These are phyloP conservation scores for Eupithecia vulgata DNA, from an alignment of 2,888 invertebrate species.

Conservation along the genomic window DNA sequence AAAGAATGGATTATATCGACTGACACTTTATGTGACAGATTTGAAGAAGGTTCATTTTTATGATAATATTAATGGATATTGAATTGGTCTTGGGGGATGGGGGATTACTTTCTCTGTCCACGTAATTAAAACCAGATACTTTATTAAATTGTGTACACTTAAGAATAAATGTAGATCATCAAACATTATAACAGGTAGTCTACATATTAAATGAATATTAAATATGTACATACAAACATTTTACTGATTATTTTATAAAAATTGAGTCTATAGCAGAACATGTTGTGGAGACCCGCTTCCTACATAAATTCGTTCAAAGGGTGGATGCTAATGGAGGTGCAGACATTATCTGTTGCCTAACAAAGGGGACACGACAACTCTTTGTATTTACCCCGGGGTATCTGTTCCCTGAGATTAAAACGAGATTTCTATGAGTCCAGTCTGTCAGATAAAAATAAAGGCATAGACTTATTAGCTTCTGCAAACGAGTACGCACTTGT, in stretches of 20 bases:
- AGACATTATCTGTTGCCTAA: slow-evolving; percentile 53
- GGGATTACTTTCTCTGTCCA: too few species aligned
- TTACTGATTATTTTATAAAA: not conserved
- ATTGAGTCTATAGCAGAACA: not conserved
- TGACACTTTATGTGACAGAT: too few species aligned
- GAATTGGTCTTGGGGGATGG: too few species aligned
- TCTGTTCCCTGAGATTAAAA: slow-evolving; percentile 30
- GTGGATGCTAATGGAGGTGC: slow-evolving; percentile 51
- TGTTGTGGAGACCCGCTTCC: slow-evolving; percentile 1
- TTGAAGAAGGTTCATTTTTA: too few species aligned
- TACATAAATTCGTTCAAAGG: slow-evolving; percentile 38
- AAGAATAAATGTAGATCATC: too few species aligned
- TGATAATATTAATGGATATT: too few species aligned
- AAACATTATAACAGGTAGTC: too few species aligned
- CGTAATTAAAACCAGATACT: too few species aligned
- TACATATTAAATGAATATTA: too few species aligned
- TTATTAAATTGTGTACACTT: too few species aligned
- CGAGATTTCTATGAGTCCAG: slow-evolving; percentile 35
- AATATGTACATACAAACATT: too few species aligned
- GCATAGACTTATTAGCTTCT: not conserved
- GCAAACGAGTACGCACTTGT: not conserved
- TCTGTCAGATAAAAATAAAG: slow-evolving; percentile 17
- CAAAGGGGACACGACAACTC: slow-evolving; percentile 48
- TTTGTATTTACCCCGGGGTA: slow-evolving; percentile 47
- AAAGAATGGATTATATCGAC: too few species aligned